A percentile compares a stretch with the other conserved stretches of the same genome.
Conservation (phyloP, 92 coral and sea anemone genomes). For the Ricordea florida region DNA sequence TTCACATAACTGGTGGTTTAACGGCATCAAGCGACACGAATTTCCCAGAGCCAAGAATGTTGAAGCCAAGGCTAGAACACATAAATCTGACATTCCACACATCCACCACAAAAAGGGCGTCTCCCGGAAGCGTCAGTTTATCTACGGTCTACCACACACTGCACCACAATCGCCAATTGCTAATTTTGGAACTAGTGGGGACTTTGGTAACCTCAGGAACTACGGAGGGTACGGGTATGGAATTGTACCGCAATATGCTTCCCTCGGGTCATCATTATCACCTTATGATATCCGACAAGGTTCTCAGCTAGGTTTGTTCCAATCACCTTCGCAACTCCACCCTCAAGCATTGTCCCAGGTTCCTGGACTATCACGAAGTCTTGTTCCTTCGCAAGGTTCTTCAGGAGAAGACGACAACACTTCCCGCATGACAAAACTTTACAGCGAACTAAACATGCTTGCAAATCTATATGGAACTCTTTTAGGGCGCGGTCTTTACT, state of each 20-base stretch:
- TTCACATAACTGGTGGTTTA: constrained; percentile 67
- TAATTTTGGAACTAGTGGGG: neutral
- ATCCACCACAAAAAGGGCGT: constrained; percentile 13
- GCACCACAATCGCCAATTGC: constrained; percentile 40
- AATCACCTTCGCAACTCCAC: constrained; percentile 1
- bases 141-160: constrained; percentile 63
- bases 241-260: constrained; percentile 45
- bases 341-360: constrained; percentile 10
- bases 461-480: neutral
- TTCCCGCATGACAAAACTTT: too few species aligned
- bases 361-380: constrained; percentile 7
- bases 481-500: neutral
- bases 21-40: constrained; percentile 75
- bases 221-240: constrained; percentile 32
- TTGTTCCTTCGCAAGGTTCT: neutral
- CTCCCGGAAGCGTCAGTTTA: constrained; percentile 71
- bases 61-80: constrained; percentile 32
- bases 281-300: neutral
- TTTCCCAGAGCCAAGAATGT: constrained; percentile 54
- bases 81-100: constrained; percentile 77
- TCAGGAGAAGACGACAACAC: neutral
- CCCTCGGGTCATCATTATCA: constrained; percentile 6
- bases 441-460: constrained; percentile 14
- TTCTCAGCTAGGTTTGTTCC: constrained; percentile 3
- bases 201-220: constrained; percentile 2